A percentile compares a stretch with the other conserved stretches of the same genome.
Evolutionary conservation across 2,797 vertebrate species (phyloP).

Genomic region (Nyctibius grandis): DNA sequence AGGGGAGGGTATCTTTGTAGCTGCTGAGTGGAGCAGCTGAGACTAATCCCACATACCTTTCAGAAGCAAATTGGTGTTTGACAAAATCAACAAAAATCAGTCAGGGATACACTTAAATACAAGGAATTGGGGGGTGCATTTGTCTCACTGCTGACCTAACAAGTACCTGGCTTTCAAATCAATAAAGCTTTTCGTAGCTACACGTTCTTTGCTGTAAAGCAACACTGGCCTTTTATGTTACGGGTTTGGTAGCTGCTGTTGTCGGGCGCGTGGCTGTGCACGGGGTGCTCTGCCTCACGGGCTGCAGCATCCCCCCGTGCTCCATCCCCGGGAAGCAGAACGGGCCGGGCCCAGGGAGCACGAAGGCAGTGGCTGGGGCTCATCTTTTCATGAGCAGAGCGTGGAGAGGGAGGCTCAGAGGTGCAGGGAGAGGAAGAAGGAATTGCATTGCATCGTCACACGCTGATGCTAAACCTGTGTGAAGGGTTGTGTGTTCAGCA

Average conservation of each 20-base stretch:
- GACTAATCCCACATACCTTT: background rate
- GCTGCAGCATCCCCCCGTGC: background rate
- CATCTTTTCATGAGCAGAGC: background rate
- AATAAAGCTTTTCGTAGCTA: background rate
- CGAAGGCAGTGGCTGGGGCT: accelerated
- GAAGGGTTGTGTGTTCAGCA: background rate
- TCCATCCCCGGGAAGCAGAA: background rate
- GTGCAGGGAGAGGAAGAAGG: background rate
- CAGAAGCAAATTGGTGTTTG: background rate
- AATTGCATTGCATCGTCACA: background rate
- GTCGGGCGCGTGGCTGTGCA: accelerated
- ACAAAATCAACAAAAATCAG: background rate
- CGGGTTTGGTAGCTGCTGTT: background rate
- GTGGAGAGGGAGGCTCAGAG: background rate
- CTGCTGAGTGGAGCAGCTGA: background rate
- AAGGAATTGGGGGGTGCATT: background rate
- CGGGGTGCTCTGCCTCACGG: background rate
- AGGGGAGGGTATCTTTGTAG: background rate
- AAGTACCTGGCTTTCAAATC: background rate
- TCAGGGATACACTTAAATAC: background rate
- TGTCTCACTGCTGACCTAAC: background rate
- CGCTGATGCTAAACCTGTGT: background rate
- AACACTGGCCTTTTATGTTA: background rate
- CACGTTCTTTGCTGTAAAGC: background rate
- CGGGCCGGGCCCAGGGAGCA: background rate